phyloP scores from a whole-genome alignment of 2,797 vertebrate species.

The Oceanodroma leucorhoa region DNA sequence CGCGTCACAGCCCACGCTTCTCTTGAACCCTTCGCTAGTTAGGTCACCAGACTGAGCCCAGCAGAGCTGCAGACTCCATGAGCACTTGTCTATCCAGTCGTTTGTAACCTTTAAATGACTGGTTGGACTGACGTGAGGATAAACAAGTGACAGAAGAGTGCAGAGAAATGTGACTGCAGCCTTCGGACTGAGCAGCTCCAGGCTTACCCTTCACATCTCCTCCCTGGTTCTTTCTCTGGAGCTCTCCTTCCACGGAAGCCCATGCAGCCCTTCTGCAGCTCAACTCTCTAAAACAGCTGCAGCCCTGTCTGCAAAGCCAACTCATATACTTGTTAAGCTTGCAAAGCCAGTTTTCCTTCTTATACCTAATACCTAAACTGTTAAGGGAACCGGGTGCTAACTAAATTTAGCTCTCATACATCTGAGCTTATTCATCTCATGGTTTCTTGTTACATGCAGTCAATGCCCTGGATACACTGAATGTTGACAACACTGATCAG shows the following conservation, averaged over 20 bases:
- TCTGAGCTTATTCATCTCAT: not conserved
- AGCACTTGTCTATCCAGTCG: not conserved
- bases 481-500: not conserved
- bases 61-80: not conserved
- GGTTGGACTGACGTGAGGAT: not conserved
- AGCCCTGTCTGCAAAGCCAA: not conserved
- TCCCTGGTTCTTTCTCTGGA: not conserved
- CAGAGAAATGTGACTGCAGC: not conserved
- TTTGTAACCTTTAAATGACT: not conserved
- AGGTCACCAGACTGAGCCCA: not conserved
- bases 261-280: not conserved
- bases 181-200: not conserved
- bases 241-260: not conserved
- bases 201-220: not conserved
- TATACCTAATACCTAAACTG: not conserved
- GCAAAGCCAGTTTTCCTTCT: not conserved
- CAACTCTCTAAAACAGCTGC: not conserved
- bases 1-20: not conserved
- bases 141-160: not conserved
- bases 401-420: not conserved
- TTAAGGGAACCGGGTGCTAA: not conserved
- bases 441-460: not conserved
- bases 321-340: not conserved
- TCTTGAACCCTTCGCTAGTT: not conserved
- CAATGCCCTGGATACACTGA: not conserved